A percentile compares a stretch with the other conserved stretches of the same genome.
Conservation (phyloP, 2,888 invertebrate genomes). For the Galerucella pusilla region DNA sequence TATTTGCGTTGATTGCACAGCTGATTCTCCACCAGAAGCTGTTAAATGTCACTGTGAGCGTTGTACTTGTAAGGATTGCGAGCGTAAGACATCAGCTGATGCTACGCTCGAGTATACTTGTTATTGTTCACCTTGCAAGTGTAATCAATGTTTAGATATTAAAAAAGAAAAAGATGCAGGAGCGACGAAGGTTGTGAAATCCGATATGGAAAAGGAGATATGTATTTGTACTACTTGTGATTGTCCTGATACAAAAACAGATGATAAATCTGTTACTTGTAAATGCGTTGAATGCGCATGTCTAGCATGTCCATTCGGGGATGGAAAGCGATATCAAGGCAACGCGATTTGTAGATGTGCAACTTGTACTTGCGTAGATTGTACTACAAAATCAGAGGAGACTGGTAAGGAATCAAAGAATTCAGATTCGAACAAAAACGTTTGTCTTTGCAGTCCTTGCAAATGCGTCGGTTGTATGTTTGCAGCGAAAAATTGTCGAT, state of each 20-base stretch:
- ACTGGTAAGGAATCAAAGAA: neutral
- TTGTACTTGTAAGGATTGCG: constrained; percentile 1
- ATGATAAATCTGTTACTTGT: neutral
- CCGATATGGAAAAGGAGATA: neutral
- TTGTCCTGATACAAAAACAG: neutral
- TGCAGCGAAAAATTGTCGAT: neutral
- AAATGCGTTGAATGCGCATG: neutral
- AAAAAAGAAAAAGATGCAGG: neutral
- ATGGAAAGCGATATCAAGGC: neutral
- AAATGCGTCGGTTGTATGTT: constrained; percentile 8
- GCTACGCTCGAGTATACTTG: too few relatives aligned
- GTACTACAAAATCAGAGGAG: neutral
- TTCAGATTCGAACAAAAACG: neutral
- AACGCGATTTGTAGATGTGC: neutral
- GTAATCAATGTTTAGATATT: neutral
- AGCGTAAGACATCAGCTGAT: neutral
- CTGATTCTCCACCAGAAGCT: too few relatives aligned
- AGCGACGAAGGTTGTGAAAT: neutral
- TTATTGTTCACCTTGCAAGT: neutral
- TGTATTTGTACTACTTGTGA: constrained; percentile 9
- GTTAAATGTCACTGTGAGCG: too few relatives aligned
- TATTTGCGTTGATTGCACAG: too few relatives aligned
- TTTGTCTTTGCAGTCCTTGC: neutral
- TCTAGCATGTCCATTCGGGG: neutral
- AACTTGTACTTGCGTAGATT: constrained; percentile 9